These are phyloP conservation scores for Pycnomerus fuliginosus DNA, from an alignment of 2,888 invertebrate genomes.

Conservation along the genomic window DNA sequence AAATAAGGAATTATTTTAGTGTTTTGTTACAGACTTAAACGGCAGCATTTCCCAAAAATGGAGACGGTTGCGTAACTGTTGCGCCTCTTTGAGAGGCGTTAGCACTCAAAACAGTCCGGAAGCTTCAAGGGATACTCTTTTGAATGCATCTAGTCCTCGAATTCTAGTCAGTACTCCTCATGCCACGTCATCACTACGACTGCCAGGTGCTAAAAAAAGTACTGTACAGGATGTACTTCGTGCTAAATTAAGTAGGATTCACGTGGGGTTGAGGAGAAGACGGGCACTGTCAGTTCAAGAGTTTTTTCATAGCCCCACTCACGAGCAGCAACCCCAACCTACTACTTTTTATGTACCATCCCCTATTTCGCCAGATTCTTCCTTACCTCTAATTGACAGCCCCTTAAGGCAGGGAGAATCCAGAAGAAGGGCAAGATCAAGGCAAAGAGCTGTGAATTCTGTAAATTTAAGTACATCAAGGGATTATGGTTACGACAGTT, in stretches of 20 bases:
- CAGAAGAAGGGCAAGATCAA: conserved; percentile 35
- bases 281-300: conserved; percentile 71
- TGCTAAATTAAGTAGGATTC: conserved; percentile 68
- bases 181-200: conserved; percentile 52
- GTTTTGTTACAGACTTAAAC: conserved; percentile 65
- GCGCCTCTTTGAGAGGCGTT: conserved; percentile 58
- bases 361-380: conserved; percentile 45
- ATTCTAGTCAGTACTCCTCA: conserved; percentile 51
- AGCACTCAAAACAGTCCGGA: conserved; percentile 59
- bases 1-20: conserved; percentile 1
- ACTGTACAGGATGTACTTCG: conserved; percentile 66
- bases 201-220: conserved; percentile 51
- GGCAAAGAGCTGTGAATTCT: conserved; percentile 35
- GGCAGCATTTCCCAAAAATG: conserved; percentile 74
- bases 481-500: conserved; percentile 47
- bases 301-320: conserved; percentile 54
- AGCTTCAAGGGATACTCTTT: conserved; percentile 53
- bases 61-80: conserved; percentile 70
- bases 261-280: conserved; percentile 66
- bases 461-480: conserved; percentile 31
- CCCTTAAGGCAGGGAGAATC: conserved; percentile 5
- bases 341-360: conserved; percentile 73
- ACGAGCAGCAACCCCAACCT: conserved; percentile 53
- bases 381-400: conserved; percentile 29
- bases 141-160: conserved; percentile 56